A percentile compares a stretch with the other conserved stretches of the same genome.
Conservation (phyloP, 1,140 invertebrate species). For the Panagrolaimus sp. region DNA sequence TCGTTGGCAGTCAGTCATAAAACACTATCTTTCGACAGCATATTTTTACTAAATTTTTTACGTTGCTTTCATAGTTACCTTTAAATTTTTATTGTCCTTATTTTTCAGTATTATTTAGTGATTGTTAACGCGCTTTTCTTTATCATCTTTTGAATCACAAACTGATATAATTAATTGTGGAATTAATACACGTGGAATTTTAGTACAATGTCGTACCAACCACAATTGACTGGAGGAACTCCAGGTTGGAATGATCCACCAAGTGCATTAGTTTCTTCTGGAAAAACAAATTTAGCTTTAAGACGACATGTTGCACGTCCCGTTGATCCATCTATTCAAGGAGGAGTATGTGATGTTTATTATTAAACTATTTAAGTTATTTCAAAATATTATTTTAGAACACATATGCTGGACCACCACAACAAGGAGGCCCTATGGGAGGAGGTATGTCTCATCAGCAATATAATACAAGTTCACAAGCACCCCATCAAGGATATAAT, state of each 20-base stretch:
- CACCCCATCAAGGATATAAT: neutral
- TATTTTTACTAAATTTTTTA: no score
- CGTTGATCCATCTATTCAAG: constrained; percentile 8
- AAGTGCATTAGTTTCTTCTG: neutral
- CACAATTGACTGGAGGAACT: constrained; percentile 12
- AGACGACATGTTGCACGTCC: neutral
- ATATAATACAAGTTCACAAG: neutral
- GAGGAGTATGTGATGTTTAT: neutral
- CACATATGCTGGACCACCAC: constrained; percentile 4
- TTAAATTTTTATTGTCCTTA: no score
- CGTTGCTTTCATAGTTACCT: no score
- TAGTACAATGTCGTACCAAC: constrained; percentile 3
- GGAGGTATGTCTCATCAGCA: neutral
- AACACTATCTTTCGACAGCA: no score
- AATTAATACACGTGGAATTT: constrained; percentile 11
- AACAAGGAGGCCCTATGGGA: neutral
- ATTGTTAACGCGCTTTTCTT: no score
- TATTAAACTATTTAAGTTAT: neutral
- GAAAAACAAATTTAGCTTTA: neutral
- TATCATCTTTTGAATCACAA: no score
- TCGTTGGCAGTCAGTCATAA: no score
- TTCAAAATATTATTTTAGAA: neutral
- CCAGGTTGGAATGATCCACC: constrained; percentile 14
- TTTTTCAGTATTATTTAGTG: no score
- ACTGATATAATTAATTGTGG: no score